A percentile compares a stretch with the other conserved stretches of the same genome.
Evolutionary conservation across 1,140 invertebrate genomes (phyloP).

Genomic region (Drosophila albomicans): DNA sequence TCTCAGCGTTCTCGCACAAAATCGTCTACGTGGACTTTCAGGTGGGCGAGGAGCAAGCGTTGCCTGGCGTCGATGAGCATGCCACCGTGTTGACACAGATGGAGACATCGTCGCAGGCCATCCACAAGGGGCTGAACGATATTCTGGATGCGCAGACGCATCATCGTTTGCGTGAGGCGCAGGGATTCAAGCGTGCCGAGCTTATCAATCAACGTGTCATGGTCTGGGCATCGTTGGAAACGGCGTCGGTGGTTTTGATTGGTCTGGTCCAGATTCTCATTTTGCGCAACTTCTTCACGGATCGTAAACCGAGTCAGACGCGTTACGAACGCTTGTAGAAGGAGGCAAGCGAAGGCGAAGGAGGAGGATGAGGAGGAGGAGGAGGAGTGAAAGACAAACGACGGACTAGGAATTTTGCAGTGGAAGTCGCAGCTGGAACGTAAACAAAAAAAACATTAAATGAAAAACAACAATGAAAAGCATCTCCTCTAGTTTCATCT

Average conservation of each 20-base stretch:
- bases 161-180: constrained; percentile 96
- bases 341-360: not conserved
- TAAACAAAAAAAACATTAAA: not conserved
- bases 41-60: constrained; percentile 95
- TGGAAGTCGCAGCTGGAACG: too few relatives aligned
- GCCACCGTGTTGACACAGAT: constrained; percentile 98
- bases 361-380: not conserved
- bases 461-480: not conserved
- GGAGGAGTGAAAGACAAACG: too few relatives aligned
- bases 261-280: constrained; percentile 96
- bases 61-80: constrained; percentile 95
- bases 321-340: constrained; percentile 72
- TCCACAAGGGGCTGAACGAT: constrained; percentile 94
- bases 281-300: constrained; percentile 97
- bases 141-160: constrained; percentile 98
- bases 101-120: constrained; percentile 94
- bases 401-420: too few relatives aligned
- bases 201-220: constrained; percentile 97
- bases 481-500: constrained; percentile 36
- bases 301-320: constrained; percentile 88
- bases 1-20: constrained; percentile 99
- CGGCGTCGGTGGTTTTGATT: constrained; percentile 93
- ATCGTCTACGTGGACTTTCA: constrained; percentile 99
- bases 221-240: constrained; percentile 96
- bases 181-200: constrained; percentile 96